Base-by-base conservation (phyloP, 2,888 invertebrate genomes). In the Aporophyla lueneburgensis region DNA sequence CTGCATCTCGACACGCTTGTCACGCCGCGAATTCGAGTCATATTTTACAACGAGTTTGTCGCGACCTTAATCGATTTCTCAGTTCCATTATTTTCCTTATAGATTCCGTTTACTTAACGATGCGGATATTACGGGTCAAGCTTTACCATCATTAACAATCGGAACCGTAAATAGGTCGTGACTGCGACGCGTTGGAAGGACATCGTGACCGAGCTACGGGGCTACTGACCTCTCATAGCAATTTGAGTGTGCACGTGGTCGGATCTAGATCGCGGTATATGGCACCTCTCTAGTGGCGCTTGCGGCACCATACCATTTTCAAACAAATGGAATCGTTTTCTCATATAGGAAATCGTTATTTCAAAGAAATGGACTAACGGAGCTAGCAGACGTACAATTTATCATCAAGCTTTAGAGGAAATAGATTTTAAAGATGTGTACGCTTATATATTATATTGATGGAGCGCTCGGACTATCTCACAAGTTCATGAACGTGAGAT, bases 131-230 rank as follows among this genome's bases (percentile, higher is more conserved):
- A 84, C 76, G 86, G 75, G 82, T 85, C 82, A 80, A 83, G 76
- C 86, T 86, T 80, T 88, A 83, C 87, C 89, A 86, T 89, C 87
- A 91, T 88, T 91, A 91, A 93, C 93, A 93, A 94, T 95, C 89
- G 93, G 90, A 92, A 93, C 93, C 90, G 94, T 95, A 95, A 94
- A 95, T 95, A 93, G 95, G 95, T 96, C 96, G 95, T 95, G 95
- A 94, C 93, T 89, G 85, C 91, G 91, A 89, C 90, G 91, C 90
- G 89, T 90, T 90, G 87, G 91, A 93, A 95, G 94, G 95, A 94
- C 93, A 93, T 94, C 93, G 94, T 94, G 94, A 93, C 93, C 91
- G 92, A 89, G 89, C 92, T 87, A 84, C 86, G 93, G 90, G 95
- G 95, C 92, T 92, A 95, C 89, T 95, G 95, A 96, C 95, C 95